phyloP scores from a whole-genome alignment of 2,888 invertebrate species.

The Nezara viridula region DNA sequence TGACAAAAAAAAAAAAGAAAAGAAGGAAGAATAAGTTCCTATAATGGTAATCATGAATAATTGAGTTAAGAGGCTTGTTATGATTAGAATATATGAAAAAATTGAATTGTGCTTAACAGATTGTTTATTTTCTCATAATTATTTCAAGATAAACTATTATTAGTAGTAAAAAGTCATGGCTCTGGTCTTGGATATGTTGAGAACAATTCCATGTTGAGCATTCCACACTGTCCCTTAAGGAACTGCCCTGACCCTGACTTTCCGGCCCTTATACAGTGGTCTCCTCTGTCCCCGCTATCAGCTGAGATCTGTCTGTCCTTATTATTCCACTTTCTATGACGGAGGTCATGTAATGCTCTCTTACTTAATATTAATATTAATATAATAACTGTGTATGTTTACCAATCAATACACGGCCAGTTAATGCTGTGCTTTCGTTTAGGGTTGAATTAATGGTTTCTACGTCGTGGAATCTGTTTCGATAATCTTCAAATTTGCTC shows the following conservation, averaged over 20 bases:
- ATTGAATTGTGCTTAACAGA: too few relatives aligned
- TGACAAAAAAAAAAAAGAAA: too few relatives aligned
- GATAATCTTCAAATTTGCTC: background rate
- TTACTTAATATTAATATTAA: background rate
- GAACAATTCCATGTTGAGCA: background rate
- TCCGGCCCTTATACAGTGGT: background rate
- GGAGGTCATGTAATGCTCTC: too few relatives aligned
- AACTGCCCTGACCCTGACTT: background rate
- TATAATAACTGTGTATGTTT: too few relatives aligned
- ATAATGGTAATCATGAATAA: too few relatives aligned
- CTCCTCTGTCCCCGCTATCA: background rate
- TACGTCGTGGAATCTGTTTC: background rate
- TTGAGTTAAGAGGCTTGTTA: too few relatives aligned
- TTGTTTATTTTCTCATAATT: too few relatives aligned
- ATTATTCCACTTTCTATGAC: background rate
- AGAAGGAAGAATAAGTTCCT: too few relatives aligned
- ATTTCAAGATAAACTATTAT: too few relatives aligned
- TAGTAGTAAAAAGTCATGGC: background rate
- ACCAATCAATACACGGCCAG: background rate
- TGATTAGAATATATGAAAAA: too few relatives aligned
- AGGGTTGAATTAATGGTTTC: background rate
- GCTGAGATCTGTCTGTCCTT: background rate
- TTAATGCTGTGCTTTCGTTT: background rate
- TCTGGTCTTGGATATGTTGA: background rate
- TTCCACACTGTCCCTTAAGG: background rate